phyloP scores from a whole-genome alignment of 2,113 vertebrate species.

The Chionomys nivalis region DNA sequence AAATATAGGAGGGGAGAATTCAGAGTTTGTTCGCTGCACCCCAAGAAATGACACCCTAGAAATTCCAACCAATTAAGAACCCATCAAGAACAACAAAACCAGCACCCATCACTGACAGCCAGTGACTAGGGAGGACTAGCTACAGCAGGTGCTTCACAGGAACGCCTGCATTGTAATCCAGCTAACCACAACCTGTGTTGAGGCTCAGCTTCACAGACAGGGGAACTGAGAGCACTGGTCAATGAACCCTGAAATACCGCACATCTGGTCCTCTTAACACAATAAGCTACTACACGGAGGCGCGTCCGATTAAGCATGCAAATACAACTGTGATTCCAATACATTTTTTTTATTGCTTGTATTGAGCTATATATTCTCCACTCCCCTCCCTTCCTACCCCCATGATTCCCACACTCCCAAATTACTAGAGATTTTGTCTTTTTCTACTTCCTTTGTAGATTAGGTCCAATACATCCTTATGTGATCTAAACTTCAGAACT shows the following conservation, averaged over 20 bases:
- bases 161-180: constrained; percentile 2
- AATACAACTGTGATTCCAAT: constrained; percentile 24
- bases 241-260: neutral
- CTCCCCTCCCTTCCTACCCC: no score
- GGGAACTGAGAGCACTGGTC: neutral
- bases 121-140: neutral
- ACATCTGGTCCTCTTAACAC: constrained; percentile 43
- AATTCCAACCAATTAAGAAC: constrained; percentile 40
- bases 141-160: neutral
- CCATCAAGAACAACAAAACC: neutral
- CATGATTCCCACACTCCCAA: no score
- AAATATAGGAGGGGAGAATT: neutral
- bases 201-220: neutral
- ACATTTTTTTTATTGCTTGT: neutral
- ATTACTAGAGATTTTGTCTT: no score
- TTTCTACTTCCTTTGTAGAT: no score
- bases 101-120: neutral
- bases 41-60: constrained; percentile 13
- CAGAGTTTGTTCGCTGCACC: neutral
- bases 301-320: neutral
- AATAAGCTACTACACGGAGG: neutral
- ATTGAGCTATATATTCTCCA: no score
- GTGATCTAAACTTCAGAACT: constrained; percentile 29
- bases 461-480: neutral
- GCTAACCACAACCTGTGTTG: neutral